Evolutionary conservation across 2,113 vertebrate species (phyloP).

Genomic region (Trogon surrucura): DNA sequence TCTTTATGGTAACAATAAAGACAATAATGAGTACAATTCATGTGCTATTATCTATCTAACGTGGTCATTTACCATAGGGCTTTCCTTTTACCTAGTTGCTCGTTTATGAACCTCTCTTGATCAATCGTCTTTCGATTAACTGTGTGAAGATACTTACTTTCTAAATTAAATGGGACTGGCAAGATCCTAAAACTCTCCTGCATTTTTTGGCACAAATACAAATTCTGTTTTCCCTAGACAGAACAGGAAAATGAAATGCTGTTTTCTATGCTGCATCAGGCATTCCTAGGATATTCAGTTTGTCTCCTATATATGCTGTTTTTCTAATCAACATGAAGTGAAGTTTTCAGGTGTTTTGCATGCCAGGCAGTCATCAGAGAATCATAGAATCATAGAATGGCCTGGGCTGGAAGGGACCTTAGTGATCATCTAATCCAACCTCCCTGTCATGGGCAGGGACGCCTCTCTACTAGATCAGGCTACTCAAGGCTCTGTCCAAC

Average conservation of each 20-base stretch:
- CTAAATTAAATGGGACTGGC: conserved; percentile 36
- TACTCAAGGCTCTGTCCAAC: too few relatives aligned
- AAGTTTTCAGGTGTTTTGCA: background rate
- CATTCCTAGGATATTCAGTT: background rate
- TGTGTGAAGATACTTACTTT: conserved; percentile 41
- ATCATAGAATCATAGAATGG: too few relatives aligned
- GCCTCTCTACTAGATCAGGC: too few relatives aligned
- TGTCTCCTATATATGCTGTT: background rate
- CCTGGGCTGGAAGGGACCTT: too few relatives aligned
- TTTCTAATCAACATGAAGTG: background rate
- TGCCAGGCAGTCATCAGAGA: background rate
- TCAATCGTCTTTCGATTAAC: conserved; percentile 53
- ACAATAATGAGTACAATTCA: conserved; percentile 50
- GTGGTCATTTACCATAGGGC: conserved; percentile 41
- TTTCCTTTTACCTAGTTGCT: conserved; percentile 62
- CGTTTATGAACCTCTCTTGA: conserved; percentile 55
- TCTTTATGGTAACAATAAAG: conserved; percentile 25
- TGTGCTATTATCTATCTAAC: conserved; percentile 17
- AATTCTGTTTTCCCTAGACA: background rate
- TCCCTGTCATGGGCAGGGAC: too few relatives aligned
- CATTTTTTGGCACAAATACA: conserved; percentile 4
- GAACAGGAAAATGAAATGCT: background rate
- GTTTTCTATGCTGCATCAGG: background rate
- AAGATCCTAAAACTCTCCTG: conserved; percentile 33
- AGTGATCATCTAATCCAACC: too few relatives aligned